Percentiles rank a stretch among this genome's conserved stretches.
Conservation (phyloP, 2,888 invertebrate species). For the Heteromyza rotundicornis region DNA sequence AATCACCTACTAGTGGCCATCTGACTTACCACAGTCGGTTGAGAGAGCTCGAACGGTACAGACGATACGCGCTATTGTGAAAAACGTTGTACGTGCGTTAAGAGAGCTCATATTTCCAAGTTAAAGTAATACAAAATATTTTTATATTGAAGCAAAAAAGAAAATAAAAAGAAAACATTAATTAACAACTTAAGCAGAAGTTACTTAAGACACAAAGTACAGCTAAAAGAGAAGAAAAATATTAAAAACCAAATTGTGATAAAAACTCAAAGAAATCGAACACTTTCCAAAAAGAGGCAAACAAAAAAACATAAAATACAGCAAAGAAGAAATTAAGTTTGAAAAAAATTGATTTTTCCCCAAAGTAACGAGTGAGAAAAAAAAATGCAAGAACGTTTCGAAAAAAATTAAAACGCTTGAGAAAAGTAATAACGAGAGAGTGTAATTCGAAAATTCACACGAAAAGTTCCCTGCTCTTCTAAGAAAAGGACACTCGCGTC, state of each 20-base stretch:
- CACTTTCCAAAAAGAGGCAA: neutral
- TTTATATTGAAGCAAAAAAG: constrained; percentile 14
- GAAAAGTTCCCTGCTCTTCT: too few species aligned
- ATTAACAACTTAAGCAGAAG: constrained; percentile 9
- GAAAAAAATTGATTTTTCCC: neutral
- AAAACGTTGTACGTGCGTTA: neutral
- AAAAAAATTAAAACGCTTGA: too few species aligned
- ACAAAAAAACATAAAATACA: neutral
- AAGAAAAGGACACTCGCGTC: too few species aligned
- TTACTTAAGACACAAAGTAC: too few species aligned
- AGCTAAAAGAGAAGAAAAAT: neutral
- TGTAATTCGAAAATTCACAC: too few species aligned
- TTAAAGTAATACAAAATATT: constrained; percentile 13
- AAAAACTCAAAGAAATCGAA: constrained; percentile 9
- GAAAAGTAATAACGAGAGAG: too few species aligned
- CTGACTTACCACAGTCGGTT: constrained; percentile 50
- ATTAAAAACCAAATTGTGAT: constrained; percentile 21
- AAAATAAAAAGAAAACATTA: too few species aligned
- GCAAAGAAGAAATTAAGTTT: constrained; percentile 29
- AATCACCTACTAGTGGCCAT: too few species aligned
- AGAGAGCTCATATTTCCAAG: constrained; percentile 11
- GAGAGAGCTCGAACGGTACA: constrained; percentile 49
- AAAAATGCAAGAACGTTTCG: neutral
- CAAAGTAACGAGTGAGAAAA: neutral
- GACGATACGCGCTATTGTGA: constrained; percentile 23